Base-by-base conservation (phyloP, 2,113 vertebrate genomes). In the Paramormyrops kingsleyae region DNA sequence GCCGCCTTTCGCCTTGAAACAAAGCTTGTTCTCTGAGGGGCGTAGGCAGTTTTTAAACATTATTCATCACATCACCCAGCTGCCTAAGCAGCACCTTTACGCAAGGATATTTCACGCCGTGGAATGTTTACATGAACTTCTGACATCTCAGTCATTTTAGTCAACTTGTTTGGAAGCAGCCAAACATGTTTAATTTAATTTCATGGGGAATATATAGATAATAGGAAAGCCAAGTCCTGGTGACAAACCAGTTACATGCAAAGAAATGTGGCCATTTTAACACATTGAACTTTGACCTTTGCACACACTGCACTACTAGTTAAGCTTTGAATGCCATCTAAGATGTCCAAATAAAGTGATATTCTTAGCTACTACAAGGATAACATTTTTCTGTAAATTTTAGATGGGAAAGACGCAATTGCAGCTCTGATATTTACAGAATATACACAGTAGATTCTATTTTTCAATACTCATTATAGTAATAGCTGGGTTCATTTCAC, bases 341-440 rank as follows among this genome's bases (percentile, higher is more conserved):
- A 89, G 86, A 92, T 87, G 91, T 87, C 35, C 59, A 92, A 94
- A 92, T 93, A 92, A 74, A 85, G 92, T 94, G 91, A 91, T 93
- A 44, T 62, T 92, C 8, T 59, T 91, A 92, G 93, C 93, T 93
- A 93, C 93, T 83, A 89, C 91, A 91, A 90, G 92, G 62, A 90
- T 92, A 92, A 94, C 94, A 93, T 94, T 94, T 77, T 90, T 88
- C 89, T 86, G 90, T 39, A 94, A 95, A 95, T 95, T 94, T 95
- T 93, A 94, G 90, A 50, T 88, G 46, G 91, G 93, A 90, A 88
- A 90, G 93, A 89, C 91, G 92, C 93, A 92, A 90, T 89, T 93
- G 90, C 92, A 91, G 93, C 93, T 92, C 92, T 89, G 31, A 50
- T 89, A 90, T 91, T n/a, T 89, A 74, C 80, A 2, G 85, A 87